Evolutionary conservation across 2,888 invertebrate species (phyloP), one percentile per base, ranked within the genome.

Genomic region (Piscicola geometra): DNA sequence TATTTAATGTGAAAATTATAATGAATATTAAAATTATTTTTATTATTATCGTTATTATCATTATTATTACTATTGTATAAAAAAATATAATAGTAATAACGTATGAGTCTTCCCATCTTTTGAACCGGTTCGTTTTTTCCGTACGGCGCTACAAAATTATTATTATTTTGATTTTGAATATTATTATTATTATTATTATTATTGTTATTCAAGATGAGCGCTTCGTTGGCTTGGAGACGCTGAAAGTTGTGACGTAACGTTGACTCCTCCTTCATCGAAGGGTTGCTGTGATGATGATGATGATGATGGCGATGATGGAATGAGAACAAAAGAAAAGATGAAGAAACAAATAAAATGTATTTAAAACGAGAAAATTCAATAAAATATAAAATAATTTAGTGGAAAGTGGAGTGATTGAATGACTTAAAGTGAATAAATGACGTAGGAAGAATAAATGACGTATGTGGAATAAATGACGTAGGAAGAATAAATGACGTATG

Each of bases 171-270:
- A 85, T 94, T 25, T 36, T 56, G 21, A 1, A 33, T 60, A 35
- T 73, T 56, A 35, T 32, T 52, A 2, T 64, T 56, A 30, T 32
- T 25, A 28, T 70, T 71, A 36, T 25, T 50, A n/a, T 56, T 33
- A 21, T 9, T 50, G 56, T 35, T 56, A 35, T 50, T 33, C 35
- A 56, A 33, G 18, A 64, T 66, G 70, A 50, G 77, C 2, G 81
- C 82, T 75, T 84, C 84, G 18, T 82, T 80, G 76, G 83, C 83
- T 87, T 98, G 98, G 81, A 98, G 94, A 86, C 95, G 94, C 85
- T 96, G 95, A 90, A 99, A 99, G 88, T 98, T 98, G 78, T 97
- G 90, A 67, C 97, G 90, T 78, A 99, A 88, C 21, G 98, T 99
- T 85, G 96, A 95, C 76, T 97, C 97, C 77, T 93, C 93, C 77